Base-by-base conservation (phyloP, 1,140 invertebrate genomes). In the Zaprionus kolodkinae region DNA sequence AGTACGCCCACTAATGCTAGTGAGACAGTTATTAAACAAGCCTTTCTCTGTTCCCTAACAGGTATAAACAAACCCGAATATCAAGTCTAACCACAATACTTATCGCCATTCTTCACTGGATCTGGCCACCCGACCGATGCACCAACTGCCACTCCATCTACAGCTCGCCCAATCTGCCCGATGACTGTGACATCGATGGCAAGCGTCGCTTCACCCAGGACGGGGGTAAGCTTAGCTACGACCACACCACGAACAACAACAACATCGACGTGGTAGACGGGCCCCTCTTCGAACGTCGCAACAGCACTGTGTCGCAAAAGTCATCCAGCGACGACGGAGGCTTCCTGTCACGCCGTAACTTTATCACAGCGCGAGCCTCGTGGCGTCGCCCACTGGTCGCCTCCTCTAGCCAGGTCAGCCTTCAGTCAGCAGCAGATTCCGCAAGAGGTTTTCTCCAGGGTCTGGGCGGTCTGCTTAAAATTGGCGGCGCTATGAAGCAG, bases 61-160 rank as follows among this genome's bases (percentile, higher is more conserved):
- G 97, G 97, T 95, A 96, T 96, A 96, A 96, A 96, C 95, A 96
- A 96, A 95, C 96, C 96, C 94, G 97, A 97, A 95, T 97, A 97
- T 96, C 97, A 96, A 96, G 96, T 97, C 93, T 97, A 95, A 92
- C 84, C 67, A 96, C 94, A 93, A 94, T 95, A 77, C 95, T 95
- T 88, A 94, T 95, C 71, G 93, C 93, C 61, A 95, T 93, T 67
- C 67, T 93, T 38, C 92, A 95, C 91, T 95, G 95, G 95, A 94
- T 95, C 80, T 95, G 95, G 95, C 95, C 95, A 77, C 93, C 93
- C 79, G 94, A 95, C 84, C 94, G 95, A 66, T 95, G 95, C 92
- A 93, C 94, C 56, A 92, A 92, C 78, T 93, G 92, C 54, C 92
- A 93, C 61, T 90, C 89, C 76, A 93, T 91, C 73, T 93, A 92